These are phyloP conservation scores for Callionymus lyra DNA, from an alignment of 2,113 vertebrate genomes.

Conservation along the genomic window DNA sequence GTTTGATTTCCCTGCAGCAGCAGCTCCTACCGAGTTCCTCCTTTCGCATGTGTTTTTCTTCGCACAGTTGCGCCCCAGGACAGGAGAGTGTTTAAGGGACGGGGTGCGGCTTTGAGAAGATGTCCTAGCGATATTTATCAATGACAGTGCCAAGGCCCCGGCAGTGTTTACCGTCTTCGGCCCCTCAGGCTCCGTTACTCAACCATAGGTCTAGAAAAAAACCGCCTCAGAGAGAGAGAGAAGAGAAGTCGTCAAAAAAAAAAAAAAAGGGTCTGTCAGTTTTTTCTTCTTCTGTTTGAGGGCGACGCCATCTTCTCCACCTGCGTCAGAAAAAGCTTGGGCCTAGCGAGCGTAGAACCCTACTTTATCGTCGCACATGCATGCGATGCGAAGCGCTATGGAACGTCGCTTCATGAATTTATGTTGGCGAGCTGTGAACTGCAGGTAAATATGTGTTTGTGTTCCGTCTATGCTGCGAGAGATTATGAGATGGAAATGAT, in stretches of 20 bases:
- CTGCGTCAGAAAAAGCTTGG: conserved; percentile 7
- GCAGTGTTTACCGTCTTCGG: conserved; percentile 48
- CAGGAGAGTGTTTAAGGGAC: conserved; percentile 28
- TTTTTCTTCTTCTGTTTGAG: no score
- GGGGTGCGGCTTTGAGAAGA: conserved; percentile 41
- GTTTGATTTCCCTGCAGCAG: no score
- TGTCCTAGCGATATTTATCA: conserved; percentile 48
- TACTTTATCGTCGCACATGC: conserved; percentile 6
- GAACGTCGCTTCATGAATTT: conserved; percentile 40
- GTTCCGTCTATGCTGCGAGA: conserved; percentile 48
- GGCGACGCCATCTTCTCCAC: conserved; percentile 10
- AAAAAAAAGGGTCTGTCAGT: background rate
- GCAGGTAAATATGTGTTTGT: conserved; percentile 65
- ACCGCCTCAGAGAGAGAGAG: conserved; percentile 8
- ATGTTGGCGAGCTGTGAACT: conserved; percentile 60
- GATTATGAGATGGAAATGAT: conserved; percentile 69
- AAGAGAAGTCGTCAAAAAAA: no score
- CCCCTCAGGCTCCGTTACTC: conserved; percentile 49
- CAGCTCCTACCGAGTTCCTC: conserved; percentile 22
- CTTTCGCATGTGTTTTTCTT: conserved; percentile 28
- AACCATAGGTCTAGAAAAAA: conserved; percentile 54
- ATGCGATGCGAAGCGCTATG: conserved; percentile 12
- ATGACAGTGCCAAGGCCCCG: conserved; percentile 48
- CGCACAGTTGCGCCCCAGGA: conserved; percentile 42
- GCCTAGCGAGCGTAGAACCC: no score